Percentiles rank a stretch among this genome's conserved stretches.
Evolutionary conservation across 1,140 invertebrate genomes (phyloP).

Genomic region (Ganaspis sp.): DNA sequence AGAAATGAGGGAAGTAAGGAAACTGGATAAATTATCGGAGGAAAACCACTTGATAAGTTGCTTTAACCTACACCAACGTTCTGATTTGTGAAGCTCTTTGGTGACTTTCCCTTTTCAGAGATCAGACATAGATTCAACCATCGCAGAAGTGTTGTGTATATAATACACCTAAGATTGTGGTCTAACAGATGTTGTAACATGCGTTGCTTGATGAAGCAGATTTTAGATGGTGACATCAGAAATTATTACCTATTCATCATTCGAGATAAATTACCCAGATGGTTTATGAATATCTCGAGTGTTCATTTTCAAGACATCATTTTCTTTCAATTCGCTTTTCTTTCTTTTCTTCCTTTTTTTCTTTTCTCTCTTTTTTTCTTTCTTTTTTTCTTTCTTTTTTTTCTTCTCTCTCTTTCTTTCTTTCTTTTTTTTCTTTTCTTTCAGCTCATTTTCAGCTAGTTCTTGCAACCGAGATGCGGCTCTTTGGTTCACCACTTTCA

Average conservation of each 20-base stretch:
- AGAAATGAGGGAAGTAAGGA: not conserved
- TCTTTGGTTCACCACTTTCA: no score
- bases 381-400: no score
- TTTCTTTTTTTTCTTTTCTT: no score
- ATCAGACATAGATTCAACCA: conserved; percentile 55
- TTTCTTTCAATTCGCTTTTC: no score
- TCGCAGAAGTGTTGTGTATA: not conserved
- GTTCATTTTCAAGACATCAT: not conserved
- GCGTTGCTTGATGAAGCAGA: conserved; percentile 9
- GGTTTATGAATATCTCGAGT: not conserved
- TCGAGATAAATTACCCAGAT: not conserved
- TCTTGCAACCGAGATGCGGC: no score
- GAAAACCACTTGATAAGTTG: not conserved
- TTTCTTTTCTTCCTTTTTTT: no score
- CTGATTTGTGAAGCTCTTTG: conserved; percentile 46
- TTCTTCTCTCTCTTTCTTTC: no score
- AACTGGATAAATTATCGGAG: not conserved
- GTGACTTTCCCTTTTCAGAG: conserved; percentile 52
- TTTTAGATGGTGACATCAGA: conserved; percentile 25
- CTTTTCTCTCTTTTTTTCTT: no score
- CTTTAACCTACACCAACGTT: conserved; percentile 46
- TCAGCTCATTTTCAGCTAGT: no score
- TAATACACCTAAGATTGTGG: not conserved
- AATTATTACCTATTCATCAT: conserved; percentile 25
- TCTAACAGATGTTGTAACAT: conserved; percentile 3